These are phyloP conservation scores for Dicroscelio sp. DNA, from an alignment of 2,888 invertebrate genomes.

Conservation along the genomic window DNA sequence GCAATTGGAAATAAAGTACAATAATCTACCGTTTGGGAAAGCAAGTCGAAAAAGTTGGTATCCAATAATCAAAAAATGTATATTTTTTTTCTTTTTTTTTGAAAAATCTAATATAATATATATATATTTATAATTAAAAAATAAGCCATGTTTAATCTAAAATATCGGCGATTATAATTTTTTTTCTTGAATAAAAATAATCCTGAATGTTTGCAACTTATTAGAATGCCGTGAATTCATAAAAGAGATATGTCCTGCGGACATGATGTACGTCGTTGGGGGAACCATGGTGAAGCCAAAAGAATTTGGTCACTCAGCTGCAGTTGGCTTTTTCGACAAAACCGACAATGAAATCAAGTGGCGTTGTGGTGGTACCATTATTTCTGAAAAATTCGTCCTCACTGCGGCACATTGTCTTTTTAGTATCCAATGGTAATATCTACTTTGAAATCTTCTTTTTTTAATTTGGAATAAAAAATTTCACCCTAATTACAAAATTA, in stretches of 20 bases:
- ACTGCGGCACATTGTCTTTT: slow-evolving; percentile 94
- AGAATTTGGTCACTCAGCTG: slow-evolving; percentile 90
- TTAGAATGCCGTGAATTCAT: slow-evolving; percentile 14
- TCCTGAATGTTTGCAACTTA: neutral
- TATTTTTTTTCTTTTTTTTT: no score
- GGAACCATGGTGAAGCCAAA: slow-evolving; percentile 87
- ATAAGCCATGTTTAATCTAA: no score
- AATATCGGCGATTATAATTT: no score
- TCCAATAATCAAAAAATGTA: neutral
- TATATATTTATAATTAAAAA: neutral
- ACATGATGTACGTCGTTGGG: slow-evolving; percentile 85
- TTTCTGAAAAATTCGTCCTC: slow-evolving; percentile 93
- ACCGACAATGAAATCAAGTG: slow-evolving; percentile 90
- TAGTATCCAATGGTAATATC: slow-evolving; percentile 67
- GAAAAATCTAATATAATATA: neutral
- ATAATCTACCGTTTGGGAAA: slow-evolving; percentile 31
- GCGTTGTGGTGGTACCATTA: slow-evolving; percentile 94
- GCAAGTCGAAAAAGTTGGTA: slow-evolving; percentile 24
- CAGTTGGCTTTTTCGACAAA: slow-evolving; percentile 86
- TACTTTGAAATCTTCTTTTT: no score
- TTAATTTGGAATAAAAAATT: neutral
- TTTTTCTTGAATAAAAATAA: neutral
- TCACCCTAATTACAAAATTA: neutral
- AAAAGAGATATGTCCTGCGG: neutral
- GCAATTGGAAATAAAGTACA: neutral